These are phyloP conservation scores for Chlorops oryzae DNA, from an alignment of 1,140 invertebrate genomes.

Conservation along the genomic window DNA sequence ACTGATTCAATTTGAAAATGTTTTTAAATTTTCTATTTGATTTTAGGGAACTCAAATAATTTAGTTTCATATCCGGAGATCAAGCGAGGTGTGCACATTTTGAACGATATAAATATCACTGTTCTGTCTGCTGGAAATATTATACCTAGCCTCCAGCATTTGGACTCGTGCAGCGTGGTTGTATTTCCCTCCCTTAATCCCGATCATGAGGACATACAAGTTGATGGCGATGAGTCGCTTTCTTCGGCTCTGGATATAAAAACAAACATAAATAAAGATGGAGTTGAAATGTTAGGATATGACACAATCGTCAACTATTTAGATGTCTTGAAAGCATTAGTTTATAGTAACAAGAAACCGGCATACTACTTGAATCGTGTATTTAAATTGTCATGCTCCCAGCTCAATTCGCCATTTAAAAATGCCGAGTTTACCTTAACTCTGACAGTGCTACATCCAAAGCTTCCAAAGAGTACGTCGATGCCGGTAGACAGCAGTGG, in stretches of 20 bases:
- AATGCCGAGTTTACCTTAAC: slow-evolving; percentile 85
- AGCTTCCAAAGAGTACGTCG: slow-evolving; percentile 36
- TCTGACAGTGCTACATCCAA: slow-evolving; percentile 72
- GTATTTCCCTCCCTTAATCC: slow-evolving; percentile 92
- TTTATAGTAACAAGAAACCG: slow-evolving; percentile 89
- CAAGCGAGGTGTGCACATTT: slow-evolving; percentile 40
- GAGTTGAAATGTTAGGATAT: slow-evolving; percentile 72
- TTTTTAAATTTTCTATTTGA: neutral
- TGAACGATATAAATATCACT: slow-evolving; percentile 33
- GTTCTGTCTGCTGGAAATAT: slow-evolving; percentile 27
- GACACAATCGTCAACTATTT: slow-evolving; percentile 77
- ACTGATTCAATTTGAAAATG: too few species aligned
- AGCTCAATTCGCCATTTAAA: slow-evolving; percentile 84
- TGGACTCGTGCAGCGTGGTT: slow-evolving; percentile 85
- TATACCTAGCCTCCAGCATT: slow-evolving; percentile 47
- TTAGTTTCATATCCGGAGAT: slow-evolving; percentile 46
- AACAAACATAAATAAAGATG: slow-evolving; percentile 58
- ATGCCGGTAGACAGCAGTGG: neutral
- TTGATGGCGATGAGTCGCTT: slow-evolving; percentile 38
- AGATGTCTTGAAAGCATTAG: slow-evolving; percentile 74
- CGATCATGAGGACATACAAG: slow-evolving; percentile 72
- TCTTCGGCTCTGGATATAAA: slow-evolving; percentile 44
- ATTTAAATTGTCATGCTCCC: slow-evolving; percentile 89
- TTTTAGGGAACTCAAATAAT: slow-evolving; percentile 37
- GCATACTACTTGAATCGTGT: slow-evolving; percentile 90